phyloP scores from a whole-genome alignment of 2,797 vertebrate genomes.

The Meriones psammophilus region DNA sequence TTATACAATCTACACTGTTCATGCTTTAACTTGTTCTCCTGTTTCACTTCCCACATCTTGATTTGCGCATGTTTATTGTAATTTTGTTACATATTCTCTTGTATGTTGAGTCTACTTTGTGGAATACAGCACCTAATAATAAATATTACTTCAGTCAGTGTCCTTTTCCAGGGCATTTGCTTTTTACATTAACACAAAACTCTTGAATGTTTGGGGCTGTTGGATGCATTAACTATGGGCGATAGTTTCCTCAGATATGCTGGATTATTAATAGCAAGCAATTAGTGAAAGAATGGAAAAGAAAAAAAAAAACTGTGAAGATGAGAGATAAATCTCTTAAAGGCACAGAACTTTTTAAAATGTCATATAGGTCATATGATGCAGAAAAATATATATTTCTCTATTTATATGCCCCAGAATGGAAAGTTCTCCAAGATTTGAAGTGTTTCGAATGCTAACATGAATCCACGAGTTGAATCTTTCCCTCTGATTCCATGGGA shows the following conservation, averaged over 20 bases:
- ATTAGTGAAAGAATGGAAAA: not conserved
- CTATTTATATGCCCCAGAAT: not conserved
- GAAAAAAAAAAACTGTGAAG: constrained; percentile 39
- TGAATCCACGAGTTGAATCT: not conserved
- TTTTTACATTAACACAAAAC: constrained; percentile 50
- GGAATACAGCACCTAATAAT: not conserved
- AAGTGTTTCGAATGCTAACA: not conserved
- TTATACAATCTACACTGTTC: constrained; percentile 24
- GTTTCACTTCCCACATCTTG: constrained; percentile 30
- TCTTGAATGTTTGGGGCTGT: not conserved
- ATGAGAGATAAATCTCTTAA: constrained; percentile 16
- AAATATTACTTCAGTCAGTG: not conserved
- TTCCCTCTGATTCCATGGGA: too few relatives aligned
- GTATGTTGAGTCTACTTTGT: not conserved
- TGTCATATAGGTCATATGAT: not conserved
- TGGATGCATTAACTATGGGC: not conserved
- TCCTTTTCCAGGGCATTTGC: constrained; percentile 30
- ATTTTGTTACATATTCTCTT: constrained; percentile 1
- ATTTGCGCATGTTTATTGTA: not conserved
- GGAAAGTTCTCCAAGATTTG: not conserved
- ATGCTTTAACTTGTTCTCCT: not conserved
- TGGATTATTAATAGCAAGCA: constrained; percentile 29
- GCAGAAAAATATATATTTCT: not conserved
- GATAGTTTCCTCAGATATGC: not conserved
- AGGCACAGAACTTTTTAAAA: not conserved